Evolutionary conservation across 2,888 invertebrate species (phyloP).

Genomic region (Thysanoteuthis rhombus): DNA sequence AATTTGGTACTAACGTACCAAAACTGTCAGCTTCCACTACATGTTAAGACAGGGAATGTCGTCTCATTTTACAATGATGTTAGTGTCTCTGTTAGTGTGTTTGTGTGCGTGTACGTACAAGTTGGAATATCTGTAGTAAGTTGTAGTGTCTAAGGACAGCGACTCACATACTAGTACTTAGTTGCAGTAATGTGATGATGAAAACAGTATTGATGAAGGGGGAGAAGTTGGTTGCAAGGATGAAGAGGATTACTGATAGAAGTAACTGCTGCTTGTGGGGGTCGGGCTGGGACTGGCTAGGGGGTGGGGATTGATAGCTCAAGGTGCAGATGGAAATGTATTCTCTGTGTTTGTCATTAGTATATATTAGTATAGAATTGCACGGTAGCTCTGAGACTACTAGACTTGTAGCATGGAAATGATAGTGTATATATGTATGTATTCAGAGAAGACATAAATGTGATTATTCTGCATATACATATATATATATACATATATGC

Average conservation of each 20-base stretch:
- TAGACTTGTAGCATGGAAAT: neutral
- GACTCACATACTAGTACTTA: neutral
- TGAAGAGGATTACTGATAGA: neutral
- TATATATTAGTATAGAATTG: neutral
- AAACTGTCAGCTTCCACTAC: too few species aligned
- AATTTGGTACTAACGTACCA: too few species aligned
- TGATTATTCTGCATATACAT: too few species aligned
- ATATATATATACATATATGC: too few species aligned
- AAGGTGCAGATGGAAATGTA: neutral
- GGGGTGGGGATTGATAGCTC: neutral
- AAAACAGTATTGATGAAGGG: neutral
- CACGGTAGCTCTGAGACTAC: neutral
- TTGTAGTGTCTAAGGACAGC: neutral
- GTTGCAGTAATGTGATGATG: neutral
- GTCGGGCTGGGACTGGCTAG: neutral
- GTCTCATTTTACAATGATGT: neutral
- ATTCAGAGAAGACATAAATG: too few species aligned
- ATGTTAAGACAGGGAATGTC: neutral
- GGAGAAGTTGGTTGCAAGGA: neutral
- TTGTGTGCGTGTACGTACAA: neutral
- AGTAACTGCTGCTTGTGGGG: neutral
- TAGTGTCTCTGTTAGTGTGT: neutral
- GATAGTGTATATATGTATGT: neutral
- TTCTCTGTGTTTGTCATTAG: neutral
- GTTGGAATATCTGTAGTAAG: neutral